Evolutionary conservation across 2,797 vertebrate species (phyloP).

Genomic region (Fratercula arctica): DNA sequence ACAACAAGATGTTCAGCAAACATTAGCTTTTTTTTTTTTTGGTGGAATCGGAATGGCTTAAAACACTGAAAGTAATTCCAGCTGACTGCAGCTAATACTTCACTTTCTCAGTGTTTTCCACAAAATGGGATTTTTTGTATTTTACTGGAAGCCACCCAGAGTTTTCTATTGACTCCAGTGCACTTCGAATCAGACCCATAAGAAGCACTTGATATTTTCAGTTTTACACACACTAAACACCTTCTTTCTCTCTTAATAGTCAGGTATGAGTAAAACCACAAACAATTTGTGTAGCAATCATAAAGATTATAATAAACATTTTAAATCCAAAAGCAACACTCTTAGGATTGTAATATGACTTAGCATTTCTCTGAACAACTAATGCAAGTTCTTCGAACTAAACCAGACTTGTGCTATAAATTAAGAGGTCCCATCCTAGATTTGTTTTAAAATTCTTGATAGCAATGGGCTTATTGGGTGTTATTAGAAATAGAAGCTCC

Average conservation of each 20-base stretch:
- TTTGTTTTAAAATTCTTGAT: neutral
- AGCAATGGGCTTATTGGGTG: neutral
- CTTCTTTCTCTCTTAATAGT: neutral
- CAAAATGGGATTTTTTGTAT: neutral
- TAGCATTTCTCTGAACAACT: neutral
- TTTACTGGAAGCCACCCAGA: neutral
- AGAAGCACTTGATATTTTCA: neutral
- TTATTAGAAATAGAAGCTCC: neutral
- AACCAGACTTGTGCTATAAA: neutral
- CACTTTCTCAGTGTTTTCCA: neutral
- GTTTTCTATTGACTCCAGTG: neutral
- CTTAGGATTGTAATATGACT: neutral
- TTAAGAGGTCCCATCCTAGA: neutral
- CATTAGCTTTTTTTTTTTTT: neutral
- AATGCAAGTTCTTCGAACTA: neutral
- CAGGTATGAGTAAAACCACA: neutral
- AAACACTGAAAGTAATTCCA: neutral
- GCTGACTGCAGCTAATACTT: neutral
- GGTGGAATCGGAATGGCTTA: neutral
- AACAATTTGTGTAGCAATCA: neutral
- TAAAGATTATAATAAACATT: neutral
- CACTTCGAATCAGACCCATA: neutral
- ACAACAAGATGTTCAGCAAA: neutral
- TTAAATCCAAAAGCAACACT: neutral
- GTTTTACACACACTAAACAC: neutral